phyloP scores from a whole-genome alignment of 2,113 vertebrate genomes.

The Clarias gariepinus region DNA sequence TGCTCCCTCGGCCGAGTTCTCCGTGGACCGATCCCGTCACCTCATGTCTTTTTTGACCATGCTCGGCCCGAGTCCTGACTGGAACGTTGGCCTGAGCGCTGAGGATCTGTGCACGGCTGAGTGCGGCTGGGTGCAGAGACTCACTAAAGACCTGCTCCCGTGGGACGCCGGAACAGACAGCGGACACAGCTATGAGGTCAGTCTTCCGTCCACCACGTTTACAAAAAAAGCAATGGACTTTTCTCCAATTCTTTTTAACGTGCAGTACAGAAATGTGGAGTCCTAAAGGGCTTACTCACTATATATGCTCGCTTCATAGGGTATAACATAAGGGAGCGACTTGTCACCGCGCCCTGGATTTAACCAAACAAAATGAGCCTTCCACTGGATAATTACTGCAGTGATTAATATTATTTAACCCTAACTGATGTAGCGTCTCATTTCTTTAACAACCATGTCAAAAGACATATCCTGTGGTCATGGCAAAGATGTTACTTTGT shows the following conservation, averaged over 20 bases:
- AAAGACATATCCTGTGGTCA: no score
- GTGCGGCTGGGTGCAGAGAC: slow-evolving; percentile 92
- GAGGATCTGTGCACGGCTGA: slow-evolving; percentile 96
- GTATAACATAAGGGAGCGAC: neutral
- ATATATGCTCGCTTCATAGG: neutral
- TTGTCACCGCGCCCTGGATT: neutral
- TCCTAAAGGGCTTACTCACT: neutral
- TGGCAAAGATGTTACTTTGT: no score
- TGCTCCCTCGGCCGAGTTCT: slow-evolving; percentile 95
- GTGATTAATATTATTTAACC: no score
- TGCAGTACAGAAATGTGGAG: neutral
- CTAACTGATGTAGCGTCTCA: no score
- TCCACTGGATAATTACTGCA: no score
- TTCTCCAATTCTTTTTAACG: neutral
- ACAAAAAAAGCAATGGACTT: neutral
- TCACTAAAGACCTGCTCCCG: slow-evolving; percentile 89
- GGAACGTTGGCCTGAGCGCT: slow-evolving; percentile 91
- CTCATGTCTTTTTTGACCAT: slow-evolving; percentile 97
- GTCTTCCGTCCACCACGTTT: neutral
- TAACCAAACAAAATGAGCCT: no score
- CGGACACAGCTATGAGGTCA: slow-evolving; percentile 91
- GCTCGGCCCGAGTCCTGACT: slow-evolving; percentile 96
- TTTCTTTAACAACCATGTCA: no score
- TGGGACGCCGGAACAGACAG: slow-evolving; percentile 96
- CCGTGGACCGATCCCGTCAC: slow-evolving; percentile 87